Conservation (phyloP, 2,797 vertebrate genomes). For the Channallabes apus region DNA sequence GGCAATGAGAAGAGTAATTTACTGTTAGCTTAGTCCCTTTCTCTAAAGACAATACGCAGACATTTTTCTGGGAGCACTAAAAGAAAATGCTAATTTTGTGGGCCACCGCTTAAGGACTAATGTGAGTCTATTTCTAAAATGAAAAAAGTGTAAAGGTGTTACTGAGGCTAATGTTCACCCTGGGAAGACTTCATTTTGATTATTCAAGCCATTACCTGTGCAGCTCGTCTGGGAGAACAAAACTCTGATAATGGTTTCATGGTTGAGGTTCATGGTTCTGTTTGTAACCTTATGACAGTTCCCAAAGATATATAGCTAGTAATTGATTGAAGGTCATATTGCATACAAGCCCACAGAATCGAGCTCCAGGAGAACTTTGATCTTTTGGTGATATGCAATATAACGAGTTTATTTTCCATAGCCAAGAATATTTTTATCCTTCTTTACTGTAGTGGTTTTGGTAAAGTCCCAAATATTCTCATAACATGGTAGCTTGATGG, state of each 20-base stretch:
- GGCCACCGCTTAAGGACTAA: neutral
- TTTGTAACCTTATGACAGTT: neutral
- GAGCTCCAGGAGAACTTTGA: conserved; percentile 10
- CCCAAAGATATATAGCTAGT: conserved; percentile 5
- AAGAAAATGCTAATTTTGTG: neutral
- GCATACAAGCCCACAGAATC: neutral
- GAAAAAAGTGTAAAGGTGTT: neutral
- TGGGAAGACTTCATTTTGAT: neutral
- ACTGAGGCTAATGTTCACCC: neutral
- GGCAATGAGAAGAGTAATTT: neutral
- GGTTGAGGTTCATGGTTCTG: conserved; percentile 8
- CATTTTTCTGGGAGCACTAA: neutral
- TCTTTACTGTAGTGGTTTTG: conserved; percentile 18
- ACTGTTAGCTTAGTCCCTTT: neutral
- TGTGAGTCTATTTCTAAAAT: neutral
- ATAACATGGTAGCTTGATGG: no score
- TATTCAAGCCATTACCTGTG: neutral
- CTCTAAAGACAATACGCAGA: neutral
- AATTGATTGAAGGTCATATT: neutral
- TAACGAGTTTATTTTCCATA: neutral
- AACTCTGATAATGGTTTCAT: conserved; percentile 3
- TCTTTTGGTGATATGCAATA: neutral
- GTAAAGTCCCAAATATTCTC: neutral
- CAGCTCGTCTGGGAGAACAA: neutral
- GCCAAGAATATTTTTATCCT: neutral